Conservation (phyloP, 2,797 vertebrate genomes). For the Falco berigora region DNA sequence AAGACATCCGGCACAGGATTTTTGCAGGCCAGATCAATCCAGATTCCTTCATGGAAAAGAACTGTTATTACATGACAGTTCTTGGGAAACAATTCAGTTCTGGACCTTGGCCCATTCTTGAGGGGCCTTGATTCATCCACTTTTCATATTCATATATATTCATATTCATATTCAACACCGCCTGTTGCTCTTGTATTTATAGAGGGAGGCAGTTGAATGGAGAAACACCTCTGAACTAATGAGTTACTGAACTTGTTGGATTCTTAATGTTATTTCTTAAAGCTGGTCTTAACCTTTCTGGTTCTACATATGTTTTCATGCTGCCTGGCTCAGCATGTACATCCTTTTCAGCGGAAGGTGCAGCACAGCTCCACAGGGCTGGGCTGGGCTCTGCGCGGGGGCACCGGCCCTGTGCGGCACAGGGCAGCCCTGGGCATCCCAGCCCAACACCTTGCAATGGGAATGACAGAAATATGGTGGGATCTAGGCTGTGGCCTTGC, state of each 20-base stretch:
- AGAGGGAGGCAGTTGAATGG: not conserved
- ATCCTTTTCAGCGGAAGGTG: fast-evolving
- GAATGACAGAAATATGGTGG: not conserved
- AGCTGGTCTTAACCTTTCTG: not conserved
- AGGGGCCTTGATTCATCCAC: not conserved
- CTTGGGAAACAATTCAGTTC: not conserved
- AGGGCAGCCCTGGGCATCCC: not conserved
- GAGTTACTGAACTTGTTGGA: fast-evolving
- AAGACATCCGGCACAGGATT: not conserved
- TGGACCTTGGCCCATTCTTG: not conserved
- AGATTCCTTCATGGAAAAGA: not conserved
- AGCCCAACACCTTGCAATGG: not conserved
- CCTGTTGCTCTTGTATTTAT: not conserved
- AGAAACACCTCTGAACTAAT: not conserved
- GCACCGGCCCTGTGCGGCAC: fast-evolving
- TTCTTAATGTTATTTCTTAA: not conserved
- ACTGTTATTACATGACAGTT: not conserved
- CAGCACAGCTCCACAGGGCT: fast-evolving
- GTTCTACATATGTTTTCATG: fast-evolving
- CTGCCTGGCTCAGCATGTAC: too few species aligned
- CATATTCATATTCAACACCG: too few species aligned
- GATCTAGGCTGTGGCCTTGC: not conserved
- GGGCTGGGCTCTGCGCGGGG: not conserved
- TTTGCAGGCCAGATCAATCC: not conserved
- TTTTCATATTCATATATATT: too few species aligned